Evolutionary conservation across 2,797 vertebrate genomes (phyloP).

Genomic region (Nyctibius grandis): DNA sequence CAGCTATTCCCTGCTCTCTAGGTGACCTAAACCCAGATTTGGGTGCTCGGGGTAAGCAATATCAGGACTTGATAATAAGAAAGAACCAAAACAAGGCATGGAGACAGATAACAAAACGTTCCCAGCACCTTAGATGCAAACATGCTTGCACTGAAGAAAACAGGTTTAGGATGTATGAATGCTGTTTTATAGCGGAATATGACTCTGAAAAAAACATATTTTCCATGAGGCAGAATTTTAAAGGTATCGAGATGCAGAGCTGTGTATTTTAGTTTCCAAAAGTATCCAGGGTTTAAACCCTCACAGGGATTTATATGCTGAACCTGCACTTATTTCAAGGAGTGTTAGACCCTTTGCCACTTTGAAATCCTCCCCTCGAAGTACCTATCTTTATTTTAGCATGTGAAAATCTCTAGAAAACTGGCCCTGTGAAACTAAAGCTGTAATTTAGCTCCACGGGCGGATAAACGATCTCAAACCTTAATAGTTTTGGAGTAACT

Average conservation of each 20-base stretch:
- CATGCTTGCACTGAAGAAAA: not conserved
- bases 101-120: not conserved
- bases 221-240: not conserved
- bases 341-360: not conserved
- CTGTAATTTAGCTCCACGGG: not conserved
- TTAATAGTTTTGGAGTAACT: not conserved
- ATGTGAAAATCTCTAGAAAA: rapidly evolving
- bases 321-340: not conserved
- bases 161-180: not conserved
- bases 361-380: not conserved
- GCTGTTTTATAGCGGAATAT: not conserved
- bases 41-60: not conserved
- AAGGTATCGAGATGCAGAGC: not conserved
- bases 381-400: not conserved
- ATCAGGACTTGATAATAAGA: not conserved
- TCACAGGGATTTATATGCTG: not conserved
- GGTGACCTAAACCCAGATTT: not conserved
- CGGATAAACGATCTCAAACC: not conserved
- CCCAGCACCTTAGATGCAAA: not conserved
- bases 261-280: not conserved
- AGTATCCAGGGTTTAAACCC: not conserved
- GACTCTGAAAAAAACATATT: not conserved
- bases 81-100: not conserved
- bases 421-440: not conserved
- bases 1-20: not conserved